Percentiles rank a stretch among this genome's conserved stretches.
Conservation (phyloP, 2,888 invertebrate genomes). For the Morpho helenor region DNA sequence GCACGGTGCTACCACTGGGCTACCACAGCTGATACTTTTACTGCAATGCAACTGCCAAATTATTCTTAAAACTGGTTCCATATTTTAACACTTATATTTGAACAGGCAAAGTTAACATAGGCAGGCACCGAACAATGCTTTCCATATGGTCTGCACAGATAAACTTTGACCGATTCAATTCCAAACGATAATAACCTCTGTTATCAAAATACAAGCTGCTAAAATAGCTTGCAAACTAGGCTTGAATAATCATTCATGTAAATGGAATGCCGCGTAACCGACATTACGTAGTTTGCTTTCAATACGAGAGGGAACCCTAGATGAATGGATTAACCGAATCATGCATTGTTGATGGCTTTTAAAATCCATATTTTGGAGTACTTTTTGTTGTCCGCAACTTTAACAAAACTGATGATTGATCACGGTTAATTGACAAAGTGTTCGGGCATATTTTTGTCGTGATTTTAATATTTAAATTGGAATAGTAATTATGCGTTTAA, state of each 20-base stretch:
- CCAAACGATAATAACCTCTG: constrained; percentile 39
- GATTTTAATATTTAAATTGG: constrained; percentile 8
- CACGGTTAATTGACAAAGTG: constrained; percentile 11
- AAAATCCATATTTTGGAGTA: constrained; percentile 35
- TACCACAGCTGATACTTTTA: too few species aligned
- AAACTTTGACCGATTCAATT: constrained; percentile 47
- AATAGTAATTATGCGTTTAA: neutral
- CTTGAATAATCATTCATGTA: constrained; percentile 69
- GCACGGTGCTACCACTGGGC: too few species aligned
- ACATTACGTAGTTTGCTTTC: constrained; percentile 62
- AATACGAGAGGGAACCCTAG: constrained; percentile 49
- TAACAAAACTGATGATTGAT: constrained; percentile 15
- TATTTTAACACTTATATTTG: constrained; percentile 19
- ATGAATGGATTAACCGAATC: constrained; percentile 56
- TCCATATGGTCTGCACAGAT: constrained; percentile 52
- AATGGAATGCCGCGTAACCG: constrained; percentile 61
- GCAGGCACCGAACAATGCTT: constrained; percentile 47
- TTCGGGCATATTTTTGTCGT: constrained; percentile 10
- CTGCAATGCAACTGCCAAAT: neutral
- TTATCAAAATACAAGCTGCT: constrained; percentile 28
- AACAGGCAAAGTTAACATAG: constrained; percentile 38
- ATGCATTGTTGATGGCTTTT: constrained; percentile 47
- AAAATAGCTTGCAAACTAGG: constrained; percentile 37
- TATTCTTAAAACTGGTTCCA: neutral
- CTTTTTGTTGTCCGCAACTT: constrained; percentile 16